Evolutionary conservation across 1,140 invertebrate genomes (phyloP), one percentile per base, ranked within the genome.

Genomic region (Trichonephila clavipes): DNA sequence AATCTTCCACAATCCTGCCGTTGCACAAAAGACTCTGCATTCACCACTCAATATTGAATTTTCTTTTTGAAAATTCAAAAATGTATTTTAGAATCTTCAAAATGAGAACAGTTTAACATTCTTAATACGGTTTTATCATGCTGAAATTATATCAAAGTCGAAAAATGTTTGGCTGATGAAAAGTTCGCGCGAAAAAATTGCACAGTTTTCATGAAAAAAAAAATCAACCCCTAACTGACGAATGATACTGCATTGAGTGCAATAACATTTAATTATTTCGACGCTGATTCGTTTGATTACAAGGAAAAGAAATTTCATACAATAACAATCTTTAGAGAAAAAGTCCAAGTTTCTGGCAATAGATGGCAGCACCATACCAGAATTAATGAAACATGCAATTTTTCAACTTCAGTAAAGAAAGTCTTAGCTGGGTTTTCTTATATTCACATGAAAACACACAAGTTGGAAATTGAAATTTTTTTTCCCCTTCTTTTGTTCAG

Each of bases 361-460:
- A 89, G 88, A 89, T 89, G 88, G 88, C 88, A 89, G 88, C 88
- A 89, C 88, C 88, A 89, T 72, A 72, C 51, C 28, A 77, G 24
- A 77, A 77, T 18, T 16, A 77, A 77, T 77, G 28, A 40, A n/a
- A 77, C 72, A 77, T 77, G 72, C 72, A 77, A 34, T 77, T 72
- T 64, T 66, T 40, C 34, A 34, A 77, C 28, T 34, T 77, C 34
- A 7, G 28, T 77, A 77, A 77, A 40, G 72, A 77, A 40, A 77
- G 34, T 18, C 18, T 1, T 77, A 40, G 14, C 3, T n/a, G 28
- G 34, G 72, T 34, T 77, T 19, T 2, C 28, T 77, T 77, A 6
- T 77, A 16, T 19, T 21, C 72, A 40, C 10, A 62, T 72, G 69
- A 77, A 6, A 77, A 77, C 24, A 77, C 72, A 77, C 51, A 61